Percentiles rank a stretch among this genome's conserved stretches.
These are phyloP conservation scores for Chelonus insularis DNA, from an alignment of 1,140 invertebrate genomes.

Conservation along the genomic window DNA sequence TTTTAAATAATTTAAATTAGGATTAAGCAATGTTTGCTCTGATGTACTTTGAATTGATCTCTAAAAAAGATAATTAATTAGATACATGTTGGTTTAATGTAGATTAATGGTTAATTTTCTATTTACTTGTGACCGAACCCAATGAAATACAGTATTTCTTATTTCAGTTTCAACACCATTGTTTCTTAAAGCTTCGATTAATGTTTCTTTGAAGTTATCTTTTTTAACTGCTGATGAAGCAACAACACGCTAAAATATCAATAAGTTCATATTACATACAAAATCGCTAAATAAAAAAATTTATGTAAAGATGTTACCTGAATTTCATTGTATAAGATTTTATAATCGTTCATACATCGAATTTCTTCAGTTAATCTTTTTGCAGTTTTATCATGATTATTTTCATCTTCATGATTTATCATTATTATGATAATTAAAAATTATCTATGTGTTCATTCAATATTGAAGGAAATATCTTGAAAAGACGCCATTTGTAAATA, in stretches of 20 bases:
- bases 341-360: slow-evolving; percentile 67
- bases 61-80: slow-evolving; percentile 23
- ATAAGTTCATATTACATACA: background rate
- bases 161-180: slow-evolving; percentile 79
- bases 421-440: slow-evolving; percentile 29
- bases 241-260: slow-evolving; percentile 67
- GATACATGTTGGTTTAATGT: background rate
- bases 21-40: slow-evolving; percentile 38
- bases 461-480: background rate
- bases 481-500: slow-evolving; percentile 57
- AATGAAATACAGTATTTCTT: slow-evolving; percentile 81
- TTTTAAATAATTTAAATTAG: slow-evolving; percentile 68
- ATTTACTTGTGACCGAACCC: slow-evolving; percentile 67
- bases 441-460: slow-evolving; percentile 3
- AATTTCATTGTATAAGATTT: slow-evolving; percentile 66
- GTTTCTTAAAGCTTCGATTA: slow-evolving; percentile 72
- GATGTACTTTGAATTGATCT: slow-evolving; percentile 52
- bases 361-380: slow-evolving; percentile 67
- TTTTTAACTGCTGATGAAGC: slow-evolving; percentile 72
- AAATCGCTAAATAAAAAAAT: slow-evolving; percentile 18
- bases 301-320: slow-evolving; percentile 59
- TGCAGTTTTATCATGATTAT: slow-evolving; percentile 65
- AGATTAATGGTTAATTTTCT: no score
- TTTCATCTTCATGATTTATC: slow-evolving; percentile 60
- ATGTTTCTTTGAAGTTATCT: slow-evolving; percentile 75